phyloP scores from a whole-genome alignment of 2,888 invertebrate species.

The Drosophila birchii region DNA sequence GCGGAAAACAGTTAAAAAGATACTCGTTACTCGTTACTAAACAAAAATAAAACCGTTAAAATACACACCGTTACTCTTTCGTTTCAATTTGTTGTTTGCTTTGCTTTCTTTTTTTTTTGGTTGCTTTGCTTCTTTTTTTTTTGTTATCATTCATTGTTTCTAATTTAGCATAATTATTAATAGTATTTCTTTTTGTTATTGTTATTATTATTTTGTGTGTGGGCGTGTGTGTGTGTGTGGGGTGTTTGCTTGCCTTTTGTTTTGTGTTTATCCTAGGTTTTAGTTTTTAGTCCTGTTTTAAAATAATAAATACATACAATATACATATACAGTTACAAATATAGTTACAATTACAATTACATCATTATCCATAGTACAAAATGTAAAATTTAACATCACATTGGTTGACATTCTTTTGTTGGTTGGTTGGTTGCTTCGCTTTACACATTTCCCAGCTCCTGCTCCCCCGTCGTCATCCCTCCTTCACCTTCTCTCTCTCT shows the following conservation, averaged over 20 bases:
- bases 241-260: slow-evolving; percentile 30
- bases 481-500: slow-evolving; percentile 12
- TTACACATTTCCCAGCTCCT: slow-evolving; percentile 45
- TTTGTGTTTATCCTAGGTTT: slow-evolving; percentile 59
- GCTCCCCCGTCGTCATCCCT: slow-evolving; percentile 3
- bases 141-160: slow-evolving; percentile 33
- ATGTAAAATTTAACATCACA: slow-evolving; percentile 80
- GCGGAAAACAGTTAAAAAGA: slow-evolving; percentile 5
- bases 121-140: slow-evolving; percentile 43
- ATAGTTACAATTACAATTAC: slow-evolving; percentile 69
- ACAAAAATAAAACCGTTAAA: slow-evolving; percentile 16
- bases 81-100: slow-evolving; percentile 21
- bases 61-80: slow-evolving; percentile 23
- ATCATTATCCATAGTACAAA: slow-evolving; percentile 78
- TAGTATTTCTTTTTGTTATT: slow-evolving; percentile 51
- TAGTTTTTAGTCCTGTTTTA: slow-evolving; percentile 65
- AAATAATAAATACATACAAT: slow-evolving; percentile 77
- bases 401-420: slow-evolving; percentile 81
- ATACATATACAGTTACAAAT: slow-evolving; percentile 75
- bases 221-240: slow-evolving; percentile 22
- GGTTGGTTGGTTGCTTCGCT: slow-evolving; percentile 80
- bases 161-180: slow-evolving; percentile 71
- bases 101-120: slow-evolving; percentile 29
- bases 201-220: slow-evolving; percentile 23
- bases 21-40: slow-evolving; percentile 16